These are phyloP conservation scores for Todiramphus saurophagus DNA, from an alignment of 2,113 vertebrate species.

Conservation along the genomic window DNA sequence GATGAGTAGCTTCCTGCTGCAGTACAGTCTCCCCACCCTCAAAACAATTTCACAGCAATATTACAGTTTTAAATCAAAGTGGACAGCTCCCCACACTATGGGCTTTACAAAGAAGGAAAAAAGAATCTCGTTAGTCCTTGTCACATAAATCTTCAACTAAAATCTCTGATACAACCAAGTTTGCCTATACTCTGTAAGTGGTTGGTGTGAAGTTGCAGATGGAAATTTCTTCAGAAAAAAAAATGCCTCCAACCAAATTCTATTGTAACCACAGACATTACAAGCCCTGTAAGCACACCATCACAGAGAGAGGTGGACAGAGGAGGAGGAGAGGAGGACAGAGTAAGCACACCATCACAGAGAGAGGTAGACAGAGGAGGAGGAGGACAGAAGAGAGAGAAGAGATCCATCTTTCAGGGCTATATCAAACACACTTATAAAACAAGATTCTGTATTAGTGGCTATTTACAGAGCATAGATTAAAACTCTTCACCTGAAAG, in stretches of 20 bases:
- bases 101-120: neutral
- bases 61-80: neutral
- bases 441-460: rapidly evolving
- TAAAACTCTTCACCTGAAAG: constrained; percentile 85
- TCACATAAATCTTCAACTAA: neutral
- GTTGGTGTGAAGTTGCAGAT: neutral
- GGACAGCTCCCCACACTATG: neutral
- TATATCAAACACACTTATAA: neutral
- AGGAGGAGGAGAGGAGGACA: no score
- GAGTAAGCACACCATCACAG: no score
- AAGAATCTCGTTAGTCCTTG: rapidly evolving
- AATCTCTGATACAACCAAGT: neutral
- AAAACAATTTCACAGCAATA: neutral
- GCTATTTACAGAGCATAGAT: rapidly evolving
- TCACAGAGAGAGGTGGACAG: neutral
- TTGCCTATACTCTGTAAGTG: neutral
- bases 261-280: neutral
- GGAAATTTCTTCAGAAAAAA: neutral
- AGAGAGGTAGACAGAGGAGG: no score
- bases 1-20: neutral
- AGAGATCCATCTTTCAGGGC: neutral
- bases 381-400: no score
- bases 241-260: neutral
- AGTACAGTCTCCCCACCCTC: neutral
- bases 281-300: neutral